These are phyloP conservation scores for Heliangelus exortis DNA, from an alignment of 2,797 vertebrate species.

Conservation along the genomic window DNA sequence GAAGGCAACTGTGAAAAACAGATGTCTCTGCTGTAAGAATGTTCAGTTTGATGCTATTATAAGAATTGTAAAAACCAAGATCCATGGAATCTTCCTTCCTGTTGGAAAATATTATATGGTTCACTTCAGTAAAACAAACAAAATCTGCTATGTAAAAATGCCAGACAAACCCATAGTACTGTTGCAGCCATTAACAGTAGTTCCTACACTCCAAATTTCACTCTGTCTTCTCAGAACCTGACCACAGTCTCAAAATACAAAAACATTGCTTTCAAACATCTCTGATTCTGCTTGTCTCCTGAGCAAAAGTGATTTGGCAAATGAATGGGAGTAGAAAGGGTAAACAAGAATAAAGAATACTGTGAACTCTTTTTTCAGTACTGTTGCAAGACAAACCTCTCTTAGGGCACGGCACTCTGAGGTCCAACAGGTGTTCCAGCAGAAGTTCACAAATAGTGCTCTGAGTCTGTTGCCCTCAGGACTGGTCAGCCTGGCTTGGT, in stretches of 20 bases:
- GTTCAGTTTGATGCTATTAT: constrained; percentile 46
- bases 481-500: too few relatives aligned
- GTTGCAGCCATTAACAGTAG: background rate
- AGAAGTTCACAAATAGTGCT: too few relatives aligned
- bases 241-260: background rate
- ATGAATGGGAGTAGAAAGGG: background rate
- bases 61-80: constrained; percentile 28
- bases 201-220: background rate
- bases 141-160: constrained; percentile 24
- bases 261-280: background rate
- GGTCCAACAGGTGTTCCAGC: too few relatives aligned
- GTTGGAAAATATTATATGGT: constrained; percentile 50
- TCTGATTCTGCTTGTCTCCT: background rate
- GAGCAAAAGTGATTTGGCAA: background rate
- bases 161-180: constrained; percentile 6
- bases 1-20: constrained; percentile 55
- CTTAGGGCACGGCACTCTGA: too few relatives aligned
- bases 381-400: too few relatives aligned
- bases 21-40: constrained; percentile 47
- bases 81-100: constrained; percentile 23
- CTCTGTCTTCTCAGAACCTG: background rate
- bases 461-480: too few relatives aligned
- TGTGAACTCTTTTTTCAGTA: background rate
- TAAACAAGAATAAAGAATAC: background rate
- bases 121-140: constrained; percentile 45